Evolutionary conservation across 1,140 invertebrate species (phyloP), one percentile per base, ranked within the genome.

Genomic region (Lanistes nyassanus): DNA sequence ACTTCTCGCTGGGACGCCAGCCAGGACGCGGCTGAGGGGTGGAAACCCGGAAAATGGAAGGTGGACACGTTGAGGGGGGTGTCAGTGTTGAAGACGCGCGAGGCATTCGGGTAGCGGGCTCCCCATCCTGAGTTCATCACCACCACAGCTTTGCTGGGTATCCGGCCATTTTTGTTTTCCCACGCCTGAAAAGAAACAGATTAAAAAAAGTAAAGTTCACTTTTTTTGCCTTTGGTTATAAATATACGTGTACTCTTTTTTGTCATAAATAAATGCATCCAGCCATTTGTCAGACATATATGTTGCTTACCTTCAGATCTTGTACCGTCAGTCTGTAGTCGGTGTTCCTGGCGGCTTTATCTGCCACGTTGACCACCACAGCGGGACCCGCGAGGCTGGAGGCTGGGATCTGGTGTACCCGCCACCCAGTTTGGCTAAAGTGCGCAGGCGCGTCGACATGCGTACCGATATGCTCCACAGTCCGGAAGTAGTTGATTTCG

Each of bases 81-180:
- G 19, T 67, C n/a, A 0, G 79, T 76, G 37, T 76, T 78, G 65
- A 85, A 85, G 29, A 81, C 76, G 6, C 29, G 58, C 16, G 69
- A 77, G 64, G 76, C 77, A 73, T 85, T 80, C n/a, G 82, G 81
- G 42, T 81, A 84, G 13, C 79, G 79, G 11, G 66, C 26, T 39
- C 56, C 53, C 86, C 84, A 86, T 6, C 85, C 85, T 2, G 82
- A 84, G 56, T 83, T 83, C 78, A 87, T 80, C 16, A 86, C 23
- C 0, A 87, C 80, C 47, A 86, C 76, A 2, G 76, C 77, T 13
- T 76, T 77, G 47, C 80, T 39, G 7, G 85, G 82, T 51, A 84
- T 82, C 7, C 47, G 62, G 9, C 82, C 81, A 69, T 85, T 55
- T 37, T 73, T 76, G 23, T 67, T n/a, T 67, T 87, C 85, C 81